phyloP scores from a whole-genome alignment of 2,888 invertebrate genomes.

The Oeneis ivallda region DNA sequence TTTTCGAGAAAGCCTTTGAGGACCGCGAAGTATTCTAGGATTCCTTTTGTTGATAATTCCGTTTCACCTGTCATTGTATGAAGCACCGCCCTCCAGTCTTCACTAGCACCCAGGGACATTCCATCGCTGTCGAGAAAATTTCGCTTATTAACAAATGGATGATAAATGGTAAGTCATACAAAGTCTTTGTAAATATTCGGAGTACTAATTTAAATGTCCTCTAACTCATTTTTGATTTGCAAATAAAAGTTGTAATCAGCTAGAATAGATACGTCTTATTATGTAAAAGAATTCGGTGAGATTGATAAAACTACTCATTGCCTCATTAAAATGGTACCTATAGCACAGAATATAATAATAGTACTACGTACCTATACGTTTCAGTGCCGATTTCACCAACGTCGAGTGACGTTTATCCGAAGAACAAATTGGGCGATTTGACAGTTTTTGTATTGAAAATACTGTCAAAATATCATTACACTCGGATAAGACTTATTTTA shows the following conservation, averaged over 20 bases:
- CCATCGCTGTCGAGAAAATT: conserved; percentile 56
- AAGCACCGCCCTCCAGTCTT: conserved; percentile 71
- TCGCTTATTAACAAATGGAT: conserved; percentile 1
- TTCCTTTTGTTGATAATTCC: conserved; percentile 67
- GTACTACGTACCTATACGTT: no score
- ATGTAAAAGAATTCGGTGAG: not conserved
- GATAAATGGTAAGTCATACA: not conserved
- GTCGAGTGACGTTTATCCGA: no score
- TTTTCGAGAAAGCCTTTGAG: conserved; percentile 57
- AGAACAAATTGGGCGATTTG: no score
- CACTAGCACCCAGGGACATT: conserved; percentile 72
- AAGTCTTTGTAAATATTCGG: not conserved
- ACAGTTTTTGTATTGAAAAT: no score
- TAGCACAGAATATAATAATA: no score
- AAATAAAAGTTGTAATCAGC: not conserved
- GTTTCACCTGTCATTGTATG: conserved; percentile 68
- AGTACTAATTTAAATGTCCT: not conserved
- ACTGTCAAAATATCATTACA: no score
- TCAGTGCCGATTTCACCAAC: no score
- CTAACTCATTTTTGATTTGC: not conserved
- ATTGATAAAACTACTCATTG: not conserved
- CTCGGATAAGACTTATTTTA: no score
- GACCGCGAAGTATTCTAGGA: conserved; percentile 65
- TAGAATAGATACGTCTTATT: not conserved
- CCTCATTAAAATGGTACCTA: no score